Conservation (phyloP, 2,888 invertebrate genomes). For the Drosophila mettleri region DNA sequence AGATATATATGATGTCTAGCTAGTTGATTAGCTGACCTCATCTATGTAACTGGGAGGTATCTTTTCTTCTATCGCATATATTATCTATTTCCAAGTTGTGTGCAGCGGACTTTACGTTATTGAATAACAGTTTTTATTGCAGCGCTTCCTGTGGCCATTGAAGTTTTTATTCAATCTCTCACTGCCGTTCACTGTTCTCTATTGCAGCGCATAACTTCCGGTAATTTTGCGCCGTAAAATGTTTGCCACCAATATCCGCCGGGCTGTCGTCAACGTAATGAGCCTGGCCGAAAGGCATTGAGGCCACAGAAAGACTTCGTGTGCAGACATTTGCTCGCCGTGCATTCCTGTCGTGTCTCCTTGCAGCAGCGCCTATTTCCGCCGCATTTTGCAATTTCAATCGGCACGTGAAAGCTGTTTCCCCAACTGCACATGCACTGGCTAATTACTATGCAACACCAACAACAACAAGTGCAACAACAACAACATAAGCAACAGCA, state of each 20-base stretch:
- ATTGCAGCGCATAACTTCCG: conserved; percentile 67
- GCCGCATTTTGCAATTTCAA: conserved; percentile 59
- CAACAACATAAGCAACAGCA: background rate
- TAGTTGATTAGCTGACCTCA: too few species aligned
- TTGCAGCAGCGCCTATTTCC: conserved; percentile 45
- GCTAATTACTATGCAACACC: conserved; percentile 64
- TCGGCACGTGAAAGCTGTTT: conserved; percentile 30
- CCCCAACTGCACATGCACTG: conserved; percentile 46
- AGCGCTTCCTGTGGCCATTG: background rate
- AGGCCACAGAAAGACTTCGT: conserved; percentile 15
- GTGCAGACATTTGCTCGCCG: conserved; percentile 10
- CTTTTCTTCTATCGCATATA: background rate
- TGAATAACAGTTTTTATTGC: conserved; percentile 11
- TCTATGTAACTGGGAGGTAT: background rate
- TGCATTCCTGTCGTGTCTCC: conserved; percentile 9
- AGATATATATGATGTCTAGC: background rate
- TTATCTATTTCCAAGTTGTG: background rate
- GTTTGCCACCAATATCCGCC: conserved; percentile 76
- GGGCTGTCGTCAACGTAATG: conserved; percentile 41
- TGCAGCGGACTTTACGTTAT: conserved; percentile 4
- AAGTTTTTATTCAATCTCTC: conserved; percentile 13
- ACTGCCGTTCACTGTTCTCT: conserved; percentile 31
- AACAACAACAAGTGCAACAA: background rate
- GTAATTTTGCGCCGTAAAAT: conserved; percentile 70
- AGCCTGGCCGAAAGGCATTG: conserved; percentile 26